Percentiles rank a stretch among this genome's conserved stretches.
These are phyloP conservation scores for Heterodera filipjevi DNA, from an alignment of 2,888 invertebrate species.

Conservation along the genomic window DNA sequence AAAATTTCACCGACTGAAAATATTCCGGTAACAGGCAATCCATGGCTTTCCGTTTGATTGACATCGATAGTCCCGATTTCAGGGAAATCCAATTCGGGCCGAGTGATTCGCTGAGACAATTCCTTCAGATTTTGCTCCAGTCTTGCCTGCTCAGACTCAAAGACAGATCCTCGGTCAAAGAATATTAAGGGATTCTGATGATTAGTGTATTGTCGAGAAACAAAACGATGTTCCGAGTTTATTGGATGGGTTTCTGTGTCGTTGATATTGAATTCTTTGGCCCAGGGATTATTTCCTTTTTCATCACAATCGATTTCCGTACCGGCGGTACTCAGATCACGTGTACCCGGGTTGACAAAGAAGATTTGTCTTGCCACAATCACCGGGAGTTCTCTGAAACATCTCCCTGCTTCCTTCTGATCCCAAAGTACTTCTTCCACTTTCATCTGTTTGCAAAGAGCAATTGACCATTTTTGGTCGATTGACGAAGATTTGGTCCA, in stretches of 20 bases:
- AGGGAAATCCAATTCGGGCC: slow-evolving; percentile 1
- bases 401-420: neutral
- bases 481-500: too few relatives aligned
- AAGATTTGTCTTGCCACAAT: neutral
- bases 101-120: neutral
- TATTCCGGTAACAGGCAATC: neutral
- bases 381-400: neutral
- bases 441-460: too few relatives aligned
- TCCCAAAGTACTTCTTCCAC: neutral
- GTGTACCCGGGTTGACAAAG: neutral
- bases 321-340: neutral
- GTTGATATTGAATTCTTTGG: neutral
- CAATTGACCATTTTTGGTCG: too few relatives aligned
- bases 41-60: neutral
- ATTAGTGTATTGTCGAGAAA: neutral
- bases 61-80: neutral
- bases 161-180: neutral
- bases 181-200: neutral
- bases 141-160: too few relatives aligned
- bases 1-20: neutral
- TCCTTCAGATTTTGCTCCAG: too few relatives aligned
- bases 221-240: neutral
- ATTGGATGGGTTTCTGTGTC: neutral
- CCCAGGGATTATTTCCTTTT: neutral
- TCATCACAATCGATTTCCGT: neutral